Percentiles rank a stretch among this genome's conserved stretches.
Conservation (phyloP, 2,113 vertebrate species). For the Todiramphus chloris region DNA sequence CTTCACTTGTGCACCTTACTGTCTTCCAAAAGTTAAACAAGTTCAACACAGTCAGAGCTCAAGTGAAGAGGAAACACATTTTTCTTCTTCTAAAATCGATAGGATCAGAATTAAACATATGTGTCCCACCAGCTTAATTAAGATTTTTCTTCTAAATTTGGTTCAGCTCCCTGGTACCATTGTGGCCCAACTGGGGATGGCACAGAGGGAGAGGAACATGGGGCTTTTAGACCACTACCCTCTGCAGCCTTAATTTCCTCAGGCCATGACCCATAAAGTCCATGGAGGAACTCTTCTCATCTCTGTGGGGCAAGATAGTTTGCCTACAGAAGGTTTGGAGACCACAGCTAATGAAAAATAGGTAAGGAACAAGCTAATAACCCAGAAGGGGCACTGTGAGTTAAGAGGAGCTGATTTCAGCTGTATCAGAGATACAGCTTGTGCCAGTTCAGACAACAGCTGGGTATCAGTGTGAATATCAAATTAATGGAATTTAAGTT, state of each 20-base stretch:
- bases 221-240: background rate
- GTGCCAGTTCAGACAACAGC: background rate
- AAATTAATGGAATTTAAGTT: background rate
- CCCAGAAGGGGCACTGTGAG: background rate
- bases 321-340: background rate
- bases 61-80: background rate
- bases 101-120: background rate
- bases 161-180: background rate
- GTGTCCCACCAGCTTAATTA: background rate
- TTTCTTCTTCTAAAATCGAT: background rate
- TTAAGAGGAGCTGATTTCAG: background rate
- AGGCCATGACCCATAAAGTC: background rate
- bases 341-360: background rate
- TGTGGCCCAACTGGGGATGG: background rate
- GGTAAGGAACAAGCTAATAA: background rate
- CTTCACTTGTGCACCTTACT: background rate
- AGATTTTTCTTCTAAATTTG: background rate
- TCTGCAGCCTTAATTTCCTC: background rate
- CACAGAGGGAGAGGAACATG: accelerated
- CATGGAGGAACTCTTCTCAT: background rate
- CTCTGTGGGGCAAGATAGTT: background rate
- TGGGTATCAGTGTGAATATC: background rate
- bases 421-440: background rate
- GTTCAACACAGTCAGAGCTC: background rate
- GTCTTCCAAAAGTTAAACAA: background rate